Evolutionary conservation across 2,888 invertebrate species (phyloP).

Genomic region (Globia sparganii): DNA sequence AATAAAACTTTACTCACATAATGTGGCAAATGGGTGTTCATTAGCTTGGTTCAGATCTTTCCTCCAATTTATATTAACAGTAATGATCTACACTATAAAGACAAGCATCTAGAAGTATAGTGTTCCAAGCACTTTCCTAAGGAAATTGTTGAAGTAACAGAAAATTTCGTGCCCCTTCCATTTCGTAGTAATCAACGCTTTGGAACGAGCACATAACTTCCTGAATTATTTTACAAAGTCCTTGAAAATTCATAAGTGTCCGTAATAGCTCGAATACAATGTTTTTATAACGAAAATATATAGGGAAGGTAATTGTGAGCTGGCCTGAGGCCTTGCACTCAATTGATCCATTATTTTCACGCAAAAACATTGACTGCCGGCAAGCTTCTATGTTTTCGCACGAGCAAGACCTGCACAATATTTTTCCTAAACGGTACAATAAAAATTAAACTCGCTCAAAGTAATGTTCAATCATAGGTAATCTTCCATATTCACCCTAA

Average conservation of each 20-base stretch:
- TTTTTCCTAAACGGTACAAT: too few relatives aligned
- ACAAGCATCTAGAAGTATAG: neutral
- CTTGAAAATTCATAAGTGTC: constrained; percentile 3
- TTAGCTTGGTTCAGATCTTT: constrained; percentile 1
- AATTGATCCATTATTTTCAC: too few relatives aligned
- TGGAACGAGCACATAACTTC: constrained; percentile 10
- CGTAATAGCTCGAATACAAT: neutral
- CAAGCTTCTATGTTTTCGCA: too few relatives aligned
- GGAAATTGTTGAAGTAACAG: constrained; percentile 10
- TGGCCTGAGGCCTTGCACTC: too few relatives aligned
- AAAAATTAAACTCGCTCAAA: too few relatives aligned
- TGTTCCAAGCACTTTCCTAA: neutral
- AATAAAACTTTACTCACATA: neutral
- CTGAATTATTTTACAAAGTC: constrained; percentile 1
- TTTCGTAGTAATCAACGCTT: constrained; percentile 12
- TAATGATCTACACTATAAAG: neutral
- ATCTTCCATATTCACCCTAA: too few relatives aligned
- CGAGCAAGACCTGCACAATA: too few relatives aligned
- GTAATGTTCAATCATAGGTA: too few relatives aligned
- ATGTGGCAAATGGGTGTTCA: neutral
- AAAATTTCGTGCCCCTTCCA: neutral
- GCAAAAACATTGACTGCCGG: too few relatives aligned
- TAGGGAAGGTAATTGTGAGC: too few relatives aligned
- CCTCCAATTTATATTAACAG: too few relatives aligned
- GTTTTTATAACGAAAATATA: neutral